A percentile compares a stretch with the other conserved stretches of the same genome.
Conservation (phyloP, 1,140 invertebrate genomes). For the Drosophila biarmipes region DNA sequence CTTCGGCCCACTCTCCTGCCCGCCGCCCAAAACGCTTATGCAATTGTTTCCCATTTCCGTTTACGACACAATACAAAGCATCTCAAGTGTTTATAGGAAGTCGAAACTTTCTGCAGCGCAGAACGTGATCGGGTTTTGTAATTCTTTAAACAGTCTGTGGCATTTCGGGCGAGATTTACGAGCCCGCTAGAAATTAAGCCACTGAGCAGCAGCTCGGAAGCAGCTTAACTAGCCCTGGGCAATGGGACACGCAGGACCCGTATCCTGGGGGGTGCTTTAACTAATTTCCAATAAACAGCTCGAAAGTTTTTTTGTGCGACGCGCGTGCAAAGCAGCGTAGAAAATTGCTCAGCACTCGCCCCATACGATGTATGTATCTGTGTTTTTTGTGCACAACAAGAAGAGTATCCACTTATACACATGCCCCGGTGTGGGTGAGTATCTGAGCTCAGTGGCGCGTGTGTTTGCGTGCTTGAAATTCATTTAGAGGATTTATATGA, state of each 20-base stretch:
- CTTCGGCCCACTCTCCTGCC: background rate
- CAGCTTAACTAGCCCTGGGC: conserved; percentile 43
- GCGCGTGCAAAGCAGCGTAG: conserved; percentile 52
- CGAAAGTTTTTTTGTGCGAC: conserved; percentile 59
- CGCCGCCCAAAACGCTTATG: conserved; percentile 1
- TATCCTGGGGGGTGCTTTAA: conserved; percentile 52
- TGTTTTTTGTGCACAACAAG: conserved; percentile 4
- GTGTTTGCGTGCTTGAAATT: conserved; percentile 81
- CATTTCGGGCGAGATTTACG: conserved; percentile 69
- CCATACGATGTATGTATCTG: conserved; percentile 4
- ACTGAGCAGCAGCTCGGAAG: conserved; percentile 44
- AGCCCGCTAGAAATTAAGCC: conserved; percentile 61
- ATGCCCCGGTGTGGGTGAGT: conserved; percentile 11
- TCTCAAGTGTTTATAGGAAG: conserved; percentile 65
- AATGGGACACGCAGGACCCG: conserved; percentile 7
- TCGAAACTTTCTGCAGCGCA: conserved; percentile 46
- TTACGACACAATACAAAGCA: conserved; percentile 44
- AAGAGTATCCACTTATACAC: conserved; percentile 35
- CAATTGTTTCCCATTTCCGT: conserved; percentile 50
- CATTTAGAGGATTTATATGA: conserved; percentile 79
- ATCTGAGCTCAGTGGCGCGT: conserved; percentile 63
- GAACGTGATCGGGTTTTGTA: conserved; percentile 64
- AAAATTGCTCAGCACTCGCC: conserved; percentile 49
- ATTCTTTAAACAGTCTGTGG: conserved; percentile 48
- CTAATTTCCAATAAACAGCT: conserved; percentile 77